Evolutionary conservation across 37 sponge, comb jelly and placozoan genomes (phyloP).

Genomic region (Aphrocallistes beatrix): DNA sequence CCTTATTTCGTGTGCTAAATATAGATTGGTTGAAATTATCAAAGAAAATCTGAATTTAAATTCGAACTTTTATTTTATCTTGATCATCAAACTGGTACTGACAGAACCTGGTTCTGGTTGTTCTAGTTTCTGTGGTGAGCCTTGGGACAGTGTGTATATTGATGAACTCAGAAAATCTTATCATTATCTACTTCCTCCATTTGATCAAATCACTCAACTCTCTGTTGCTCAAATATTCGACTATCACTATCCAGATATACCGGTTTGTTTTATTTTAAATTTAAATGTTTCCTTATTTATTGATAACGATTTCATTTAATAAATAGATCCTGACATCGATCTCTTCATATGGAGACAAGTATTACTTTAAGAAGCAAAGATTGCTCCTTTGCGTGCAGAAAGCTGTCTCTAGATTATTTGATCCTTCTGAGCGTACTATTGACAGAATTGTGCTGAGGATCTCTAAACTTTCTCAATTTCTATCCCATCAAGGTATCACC

Average conservation of each 20-base stretch:
- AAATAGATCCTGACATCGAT: no score
- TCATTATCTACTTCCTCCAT: not conserved
- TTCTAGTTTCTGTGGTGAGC: not conserved
- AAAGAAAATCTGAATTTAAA: not conserved
- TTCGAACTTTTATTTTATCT: not conserved
- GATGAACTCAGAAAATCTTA: not conserved
- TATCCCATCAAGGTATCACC: no score
- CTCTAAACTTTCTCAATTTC: no score
- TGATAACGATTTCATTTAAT: no score
- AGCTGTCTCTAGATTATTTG: no score
- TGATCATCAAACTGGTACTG: not conserved
- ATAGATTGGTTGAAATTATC: not conserved
- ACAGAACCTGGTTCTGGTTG: not conserved
- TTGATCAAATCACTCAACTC: not conserved
- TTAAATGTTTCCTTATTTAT: no score
- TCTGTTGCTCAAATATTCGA: not conserved
- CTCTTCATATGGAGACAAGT: no score
- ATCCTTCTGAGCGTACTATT: no score
- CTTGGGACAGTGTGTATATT: conserved; percentile 7
- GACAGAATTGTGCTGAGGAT: no score
- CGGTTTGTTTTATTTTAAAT: no score
- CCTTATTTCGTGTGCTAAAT: conserved; percentile 2
- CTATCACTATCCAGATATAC: not conserved
- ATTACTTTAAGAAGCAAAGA: no score
- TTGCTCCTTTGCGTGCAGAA: no score